Evolutionary conservation across 2,888 invertebrate genomes (phyloP).

Genomic region (Thyatira batis): DNA sequence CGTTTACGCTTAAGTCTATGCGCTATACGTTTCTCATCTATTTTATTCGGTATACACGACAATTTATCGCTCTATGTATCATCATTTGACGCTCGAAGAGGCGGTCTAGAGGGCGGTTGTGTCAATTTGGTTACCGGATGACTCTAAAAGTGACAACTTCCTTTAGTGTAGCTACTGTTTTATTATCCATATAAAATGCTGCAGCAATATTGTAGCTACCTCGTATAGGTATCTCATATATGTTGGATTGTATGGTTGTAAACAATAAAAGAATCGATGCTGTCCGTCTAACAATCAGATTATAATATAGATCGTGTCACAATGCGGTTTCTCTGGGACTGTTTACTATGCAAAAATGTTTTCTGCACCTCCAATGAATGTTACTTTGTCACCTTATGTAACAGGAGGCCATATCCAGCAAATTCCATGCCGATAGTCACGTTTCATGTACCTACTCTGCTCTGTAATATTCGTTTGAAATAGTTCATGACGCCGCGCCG

Average conservation of each 20-base stretch:
- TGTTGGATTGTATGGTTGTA: conserved; percentile 12
- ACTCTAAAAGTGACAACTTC: conserved; percentile 63
- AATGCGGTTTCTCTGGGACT: conserved; percentile 46
- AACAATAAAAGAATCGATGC: conserved; percentile 27
- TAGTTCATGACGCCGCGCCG: conserved; percentile 31
- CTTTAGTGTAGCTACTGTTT: conserved; percentile 32
- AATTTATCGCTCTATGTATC: conserved; percentile 20
- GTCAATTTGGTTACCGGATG: conserved; percentile 63
- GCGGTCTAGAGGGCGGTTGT: conserved; percentile 39
- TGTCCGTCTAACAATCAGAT: conserved; percentile 28
- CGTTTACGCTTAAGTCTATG: background rate
- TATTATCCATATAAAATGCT: conserved; percentile 15
- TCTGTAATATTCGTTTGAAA: conserved; percentile 34
- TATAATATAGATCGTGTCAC: conserved; percentile 25
- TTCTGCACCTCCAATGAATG: conserved; percentile 26
- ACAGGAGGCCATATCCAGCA: conserved; percentile 23
- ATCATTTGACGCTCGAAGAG: conserved; percentile 38
- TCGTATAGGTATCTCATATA: background rate
- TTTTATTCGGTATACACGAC: background rate
- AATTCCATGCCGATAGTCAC: conserved; percentile 22
- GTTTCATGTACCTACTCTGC: conserved; percentile 23
- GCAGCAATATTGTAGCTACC: background rate
- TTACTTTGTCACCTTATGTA: conserved; percentile 7
- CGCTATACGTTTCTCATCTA: background rate
- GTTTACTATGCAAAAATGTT: conserved; percentile 18